Evolutionary conservation across 2,888 invertebrate genomes (phyloP), one percentile per base, ranked within the genome.

Genomic region (Suillia variegata): DNA sequence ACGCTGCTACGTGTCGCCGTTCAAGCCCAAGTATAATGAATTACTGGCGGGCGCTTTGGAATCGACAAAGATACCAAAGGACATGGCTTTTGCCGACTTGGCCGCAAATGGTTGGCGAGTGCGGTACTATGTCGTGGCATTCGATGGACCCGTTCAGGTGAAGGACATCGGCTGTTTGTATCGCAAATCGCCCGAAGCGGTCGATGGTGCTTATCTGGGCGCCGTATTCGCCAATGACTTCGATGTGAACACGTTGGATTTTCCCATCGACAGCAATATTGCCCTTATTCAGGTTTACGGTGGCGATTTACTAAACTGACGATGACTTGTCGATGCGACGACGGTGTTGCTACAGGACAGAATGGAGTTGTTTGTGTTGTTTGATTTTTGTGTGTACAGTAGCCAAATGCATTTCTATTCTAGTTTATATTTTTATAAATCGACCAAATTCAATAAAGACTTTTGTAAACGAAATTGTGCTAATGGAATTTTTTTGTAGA

Each of bases 111-210:
- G 66, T 12, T 80, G 80, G 80, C 71, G 62, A n/a, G 70, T 79
- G 1, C 76, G 79, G 5, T 78, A 80, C 54, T 80, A 76, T 63
- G 62, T 78, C 2, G 53, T 67, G 2, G 67, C 65, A 4, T 79
- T 80, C 56, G 71, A 75, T 61, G 71, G 68, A 18, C 62, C 68
- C 8, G 67, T 79, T 2, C 59, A 64, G 2, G 65, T 80, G 0
- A 66, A 70, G 56, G 80, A 80, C 62, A 73, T 80, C 21, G 80
- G 80, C 0, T 56, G 78, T 0, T 64, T 74, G n/a, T 75, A 71
- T 49, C 70, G 71, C 0, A 56, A 58, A 10, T 2, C 49, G 0
- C 54, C 58, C 2, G 52, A 52, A 1, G 62, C 69, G 13, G 55
- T 52, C 6, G 67, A 67, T 50, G 61, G 61, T 2, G 74, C 75